Conservation (phyloP, 2,113 vertebrate genomes). For the Oncorhynchus keta region DNA sequence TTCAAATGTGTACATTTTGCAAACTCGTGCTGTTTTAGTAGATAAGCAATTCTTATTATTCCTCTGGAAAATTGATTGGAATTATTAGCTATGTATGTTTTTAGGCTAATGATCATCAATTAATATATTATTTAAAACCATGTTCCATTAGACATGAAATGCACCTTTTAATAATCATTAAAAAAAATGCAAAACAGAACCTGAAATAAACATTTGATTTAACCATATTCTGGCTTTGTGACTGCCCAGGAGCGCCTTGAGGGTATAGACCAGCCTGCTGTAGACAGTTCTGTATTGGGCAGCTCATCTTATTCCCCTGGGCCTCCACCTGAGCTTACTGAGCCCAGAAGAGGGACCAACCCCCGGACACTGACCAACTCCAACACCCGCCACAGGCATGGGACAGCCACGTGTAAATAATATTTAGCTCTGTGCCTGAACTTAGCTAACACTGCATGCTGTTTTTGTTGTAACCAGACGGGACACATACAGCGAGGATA, state of each 20-base stretch:
- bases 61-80: too few species aligned
- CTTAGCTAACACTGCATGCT: not conserved
- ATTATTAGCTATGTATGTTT: too few species aligned
- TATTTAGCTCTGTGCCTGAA: not conserved
- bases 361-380: conserved; percentile 83
- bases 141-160: too few species aligned
- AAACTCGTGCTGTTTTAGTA: too few species aligned
- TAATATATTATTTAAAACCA: too few species aligned
- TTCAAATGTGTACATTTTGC: not conserved
- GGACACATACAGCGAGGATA: conserved; percentile 84
- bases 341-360: conserved; percentile 60
- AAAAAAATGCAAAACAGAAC: too few species aligned
- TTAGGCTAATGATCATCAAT: too few species aligned
- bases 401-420: not conserved
- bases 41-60: too few species aligned
- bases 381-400: conserved; percentile 80
- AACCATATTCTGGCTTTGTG: not conserved
- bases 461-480: conserved; percentile 70
- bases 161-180: too few species aligned
- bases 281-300: conserved; percentile 63
- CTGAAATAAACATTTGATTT: too few species aligned
- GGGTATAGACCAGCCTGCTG: conserved; percentile 66
- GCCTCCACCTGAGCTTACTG: conserved; percentile 62
- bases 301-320: conserved; percentile 63
- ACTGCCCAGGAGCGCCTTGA: conserved; percentile 83